phyloP scores from a whole-genome alignment of 2,797 vertebrate species.

The Erethizon dorsatum region DNA sequence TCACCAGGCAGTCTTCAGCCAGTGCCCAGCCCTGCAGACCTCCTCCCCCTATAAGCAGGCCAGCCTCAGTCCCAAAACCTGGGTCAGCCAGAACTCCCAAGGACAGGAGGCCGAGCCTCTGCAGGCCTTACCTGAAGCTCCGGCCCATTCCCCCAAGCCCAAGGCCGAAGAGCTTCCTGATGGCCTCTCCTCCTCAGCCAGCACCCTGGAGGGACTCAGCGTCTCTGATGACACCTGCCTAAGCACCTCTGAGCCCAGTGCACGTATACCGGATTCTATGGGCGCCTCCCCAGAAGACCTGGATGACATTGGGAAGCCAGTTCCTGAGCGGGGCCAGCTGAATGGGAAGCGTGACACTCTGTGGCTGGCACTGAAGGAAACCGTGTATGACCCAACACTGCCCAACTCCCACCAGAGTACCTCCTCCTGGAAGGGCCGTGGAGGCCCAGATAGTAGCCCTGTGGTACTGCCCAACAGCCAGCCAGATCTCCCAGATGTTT shows the following conservation, averaged over 20 bases:
- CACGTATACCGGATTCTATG: slow-evolving; percentile 87
- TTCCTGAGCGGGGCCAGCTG: slow-evolving; percentile 93
- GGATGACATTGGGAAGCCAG: slow-evolving; percentile 85
- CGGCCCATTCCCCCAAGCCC: slow-evolving; percentile 53
- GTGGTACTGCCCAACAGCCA: slow-evolving; percentile 98
- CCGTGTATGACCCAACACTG: slow-evolving; percentile 93
- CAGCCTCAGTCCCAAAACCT: slow-evolving; percentile 75
- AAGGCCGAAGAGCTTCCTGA: slow-evolving; percentile 79
- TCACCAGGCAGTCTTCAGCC: slow-evolving; percentile 88
- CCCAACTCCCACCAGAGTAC: slow-evolving; percentile 90
- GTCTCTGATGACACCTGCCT: slow-evolving; percentile 96
- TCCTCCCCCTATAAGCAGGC: slow-evolving; percentile 96
- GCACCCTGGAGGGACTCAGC: slow-evolving; percentile 95
- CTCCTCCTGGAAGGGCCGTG: slow-evolving; percentile 91
- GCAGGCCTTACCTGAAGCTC: slow-evolving; percentile 76
- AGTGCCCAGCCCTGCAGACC: slow-evolving; percentile 95
- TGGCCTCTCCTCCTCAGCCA: slow-evolving; percentile 91
- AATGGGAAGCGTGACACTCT: slow-evolving; percentile 96
- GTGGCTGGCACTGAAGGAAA: slow-evolving; percentile 95
- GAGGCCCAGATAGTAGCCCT: slow-evolving; percentile 90
- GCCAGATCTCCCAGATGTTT: slow-evolving; percentile 97
- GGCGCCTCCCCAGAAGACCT: slow-evolving; percentile 89
- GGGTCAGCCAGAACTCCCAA: slow-evolving; percentile 83
- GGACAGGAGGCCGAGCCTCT: slow-evolving; percentile 73
- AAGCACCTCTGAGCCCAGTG: slow-evolving; percentile 92